A percentile compares a stretch with the other conserved stretches of the same genome.
These are phyloP conservation scores for Hippocampus abdominalis DNA, from an alignment of 2,113 vertebrate genomes.

Conservation along the genomic window DNA sequence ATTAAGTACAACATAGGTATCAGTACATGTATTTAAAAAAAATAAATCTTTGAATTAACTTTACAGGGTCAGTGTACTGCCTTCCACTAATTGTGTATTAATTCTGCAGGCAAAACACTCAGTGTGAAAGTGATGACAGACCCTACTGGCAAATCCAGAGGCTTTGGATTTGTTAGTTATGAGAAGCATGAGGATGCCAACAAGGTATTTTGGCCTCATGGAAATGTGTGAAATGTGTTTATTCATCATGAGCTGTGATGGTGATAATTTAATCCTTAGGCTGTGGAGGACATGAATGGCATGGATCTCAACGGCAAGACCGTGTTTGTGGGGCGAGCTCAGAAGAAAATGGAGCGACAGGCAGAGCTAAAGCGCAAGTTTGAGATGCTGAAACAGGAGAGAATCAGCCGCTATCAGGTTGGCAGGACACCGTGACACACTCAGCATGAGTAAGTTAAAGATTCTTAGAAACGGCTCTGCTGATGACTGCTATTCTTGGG, in stretches of 20 bases:
- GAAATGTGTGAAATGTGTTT: not conserved
- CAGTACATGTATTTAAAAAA: not conserved
- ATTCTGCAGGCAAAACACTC: slow-evolving; percentile 86
- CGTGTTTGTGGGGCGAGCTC: slow-evolving; percentile 94
- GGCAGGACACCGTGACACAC: not conserved
- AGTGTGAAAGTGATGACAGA: slow-evolving; percentile 99
- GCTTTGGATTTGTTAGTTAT: slow-evolving; percentile 98
- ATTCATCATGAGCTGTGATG: not conserved
- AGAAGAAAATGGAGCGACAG: slow-evolving; percentile 98
- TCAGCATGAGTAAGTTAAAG: too few species aligned
- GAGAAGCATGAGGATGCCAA: slow-evolving; percentile 98
- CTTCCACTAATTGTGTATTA: not conserved
- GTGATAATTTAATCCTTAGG: slow-evolving; percentile 65
- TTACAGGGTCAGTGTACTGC: not conserved
- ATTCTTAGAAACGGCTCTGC: not conserved
- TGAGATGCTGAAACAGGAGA: slow-evolving; percentile 94
- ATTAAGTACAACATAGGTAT: too few species aligned
- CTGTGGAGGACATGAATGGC: slow-evolving; percentile 97
- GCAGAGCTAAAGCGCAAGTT: slow-evolving; percentile 94
- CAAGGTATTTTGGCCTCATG: slow-evolving; percentile 77
- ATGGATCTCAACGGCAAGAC: slow-evolving; percentile 91
- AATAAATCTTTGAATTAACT: not conserved
- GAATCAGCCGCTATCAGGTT: slow-evolving; percentile 97
- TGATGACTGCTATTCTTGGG: slow-evolving; percentile 5
- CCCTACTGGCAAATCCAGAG: slow-evolving; percentile 91